These are phyloP conservation scores for Porphyrio hochstetteri DNA, from an alignment of 2,113 vertebrate species.

Conservation along the genomic window DNA sequence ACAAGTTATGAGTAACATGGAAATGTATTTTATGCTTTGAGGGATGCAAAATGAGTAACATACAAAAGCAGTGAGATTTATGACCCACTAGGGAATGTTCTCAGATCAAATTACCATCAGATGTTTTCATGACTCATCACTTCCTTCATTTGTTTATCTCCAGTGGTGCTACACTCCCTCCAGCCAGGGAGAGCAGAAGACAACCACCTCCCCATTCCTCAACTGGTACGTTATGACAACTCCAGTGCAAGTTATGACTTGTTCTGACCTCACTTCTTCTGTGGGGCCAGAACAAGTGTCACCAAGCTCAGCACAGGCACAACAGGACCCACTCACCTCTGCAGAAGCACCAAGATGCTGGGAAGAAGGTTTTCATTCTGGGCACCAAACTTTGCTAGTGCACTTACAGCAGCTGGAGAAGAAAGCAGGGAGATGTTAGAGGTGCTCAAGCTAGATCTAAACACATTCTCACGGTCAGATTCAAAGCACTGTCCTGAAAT, in stretches of 20 bases:
- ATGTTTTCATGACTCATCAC: accelerated
- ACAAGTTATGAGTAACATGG: background rate
- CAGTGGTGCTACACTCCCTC: background rate
- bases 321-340: constrained; percentile 79
- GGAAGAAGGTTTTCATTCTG: constrained; percentile 96
- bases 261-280: background rate
- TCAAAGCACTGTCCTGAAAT: background rate
- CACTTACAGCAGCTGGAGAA: constrained; percentile 90
- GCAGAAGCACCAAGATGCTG: constrained; percentile 93
- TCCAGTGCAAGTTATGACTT: background rate
- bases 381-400: constrained; percentile 96
- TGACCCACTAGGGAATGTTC: background rate
- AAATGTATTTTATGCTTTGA: background rate
- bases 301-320: background rate
- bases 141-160: background rate
- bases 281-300: background rate
- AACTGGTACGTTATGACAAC: accelerated
- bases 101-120: background rate
- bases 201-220: background rate
- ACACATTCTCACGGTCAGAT: no score
- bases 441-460: background rate
- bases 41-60: background rate
- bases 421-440: background rate
- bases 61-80: background rate
- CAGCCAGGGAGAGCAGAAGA: background rate